Evolutionary conservation across 2,888 invertebrate species (phyloP).

Genomic region (Lathronympha strigana): DNA sequence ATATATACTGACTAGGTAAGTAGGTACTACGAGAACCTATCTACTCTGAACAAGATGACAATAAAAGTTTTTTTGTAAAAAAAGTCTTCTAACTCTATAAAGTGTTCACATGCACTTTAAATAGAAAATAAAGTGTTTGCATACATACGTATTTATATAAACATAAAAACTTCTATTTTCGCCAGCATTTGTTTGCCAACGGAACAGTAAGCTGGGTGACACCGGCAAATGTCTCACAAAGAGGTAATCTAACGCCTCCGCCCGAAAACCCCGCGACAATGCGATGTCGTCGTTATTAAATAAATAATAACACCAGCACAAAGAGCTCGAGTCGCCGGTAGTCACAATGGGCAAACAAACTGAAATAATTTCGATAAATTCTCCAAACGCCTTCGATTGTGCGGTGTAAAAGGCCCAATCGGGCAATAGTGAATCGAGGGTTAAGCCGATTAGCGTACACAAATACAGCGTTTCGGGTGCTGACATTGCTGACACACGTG

Average conservation of each 20-base stretch:
- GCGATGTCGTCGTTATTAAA: constrained; percentile 76
- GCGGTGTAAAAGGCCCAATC: constrained; percentile 64
- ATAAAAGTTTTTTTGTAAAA: no score
- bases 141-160: neutral
- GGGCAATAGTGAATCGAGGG: constrained; percentile 60
- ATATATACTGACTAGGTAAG: no score
- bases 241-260: constrained; percentile 59
- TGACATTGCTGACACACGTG: constrained; percentile 63
- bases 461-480: constrained; percentile 68
- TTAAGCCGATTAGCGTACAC: constrained; percentile 80
- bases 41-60: no score
- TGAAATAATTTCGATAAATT: constrained; percentile 82
- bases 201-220: constrained; percentile 39
- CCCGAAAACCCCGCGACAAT: constrained; percentile 67
- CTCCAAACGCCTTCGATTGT: constrained; percentile 77
- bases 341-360: constrained; percentile 79
- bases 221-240: constrained; percentile 52
- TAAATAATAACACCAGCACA: constrained; percentile 77
- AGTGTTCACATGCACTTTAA: neutral
- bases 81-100: no score
- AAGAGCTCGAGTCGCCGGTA: constrained; percentile 68
- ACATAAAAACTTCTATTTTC: constrained; percentile 12
- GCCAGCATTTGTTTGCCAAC: constrained; percentile 30
- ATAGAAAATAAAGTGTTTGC: constrained; percentile 21
- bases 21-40: no score